Conservation (phyloP, 2,113 vertebrate species). For the Vimba vimba region DNA sequence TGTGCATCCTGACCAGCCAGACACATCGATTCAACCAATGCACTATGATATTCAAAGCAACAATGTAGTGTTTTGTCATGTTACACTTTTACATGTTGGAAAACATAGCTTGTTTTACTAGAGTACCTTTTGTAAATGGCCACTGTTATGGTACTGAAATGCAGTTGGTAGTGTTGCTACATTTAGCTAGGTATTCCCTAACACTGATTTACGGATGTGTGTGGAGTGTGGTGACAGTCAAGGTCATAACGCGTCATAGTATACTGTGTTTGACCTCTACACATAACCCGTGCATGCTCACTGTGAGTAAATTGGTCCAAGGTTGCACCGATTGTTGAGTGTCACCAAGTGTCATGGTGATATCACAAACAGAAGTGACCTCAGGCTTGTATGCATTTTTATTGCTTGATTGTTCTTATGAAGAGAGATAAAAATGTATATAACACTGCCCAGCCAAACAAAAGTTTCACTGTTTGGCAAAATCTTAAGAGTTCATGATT, state of each 20-base stretch:
- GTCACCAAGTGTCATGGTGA: background rate
- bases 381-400: background rate
- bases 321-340: background rate
- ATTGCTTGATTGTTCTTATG: background rate
- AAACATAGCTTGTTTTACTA: background rate
- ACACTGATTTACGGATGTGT: background rate
- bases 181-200: background rate
- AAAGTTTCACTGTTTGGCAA: no score
- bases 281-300: background rate
- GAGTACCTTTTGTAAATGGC: background rate
- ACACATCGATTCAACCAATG: background rate
- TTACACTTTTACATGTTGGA: background rate
- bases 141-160: background rate
- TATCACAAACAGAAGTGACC: background rate
- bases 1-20: background rate
- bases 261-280: constrained; percentile 18
- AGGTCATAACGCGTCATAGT: background rate
- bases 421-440: background rate
- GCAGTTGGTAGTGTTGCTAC: background rate
- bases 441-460: no score
- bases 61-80: background rate
- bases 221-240: background rate
- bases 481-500: no score
- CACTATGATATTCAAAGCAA: background rate
- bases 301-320: constrained; percentile 1